Base-by-base conservation (phyloP, 2,797 vertebrate genomes). In the Microctenopoma lineatum region DNA sequence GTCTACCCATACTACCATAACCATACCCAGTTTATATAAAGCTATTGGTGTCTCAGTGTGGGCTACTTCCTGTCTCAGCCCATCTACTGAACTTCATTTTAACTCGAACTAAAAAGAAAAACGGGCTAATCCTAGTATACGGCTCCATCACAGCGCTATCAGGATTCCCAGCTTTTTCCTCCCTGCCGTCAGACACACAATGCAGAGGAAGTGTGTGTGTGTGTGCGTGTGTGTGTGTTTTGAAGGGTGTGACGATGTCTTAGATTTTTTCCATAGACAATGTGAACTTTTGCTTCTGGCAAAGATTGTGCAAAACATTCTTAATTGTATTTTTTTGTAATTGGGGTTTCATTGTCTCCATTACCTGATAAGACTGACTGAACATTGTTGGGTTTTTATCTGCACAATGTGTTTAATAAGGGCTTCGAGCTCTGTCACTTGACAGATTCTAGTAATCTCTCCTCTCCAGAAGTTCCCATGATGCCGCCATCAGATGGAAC, bases 81-180 rank as follows among this genome's bases (percentile, higher is more conserved):
- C n/a, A 2, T 65, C 76, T 66, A 54, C 68, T 84, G 75, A 42
- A 75, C 77, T 69, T 77, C 54, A 63, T 76, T 81, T 68, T 61
- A 68, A 62, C 56, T 15, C 34, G 21, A 15, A 14, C 25, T 3
- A 85, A 66, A 54, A 86, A 84, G 65, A 85, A 79, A 87, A 89
- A 87, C 72, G 85, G 56, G 61, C 87, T 87, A 83, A 90, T 91
- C 84, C 84, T 83, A 84, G 86, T 90, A 67, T 69, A 55, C 58
- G 38, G 74, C 83, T 77, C 66, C 64, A 54, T 64, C 65, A 51
- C 66, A 42, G 71, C 66, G 4, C 81, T 92, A 92, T 94, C 92
- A 86, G 82, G 68, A 81, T 10, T 41, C 42, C 60, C 92, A 93
- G 91, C 83, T 86, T 86, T 90, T 95, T 94, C 93, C 93, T 93